phyloP scores from a whole-genome alignment of 2,888 invertebrate species.

The Spatulosminthurus flaviceps region DNA sequence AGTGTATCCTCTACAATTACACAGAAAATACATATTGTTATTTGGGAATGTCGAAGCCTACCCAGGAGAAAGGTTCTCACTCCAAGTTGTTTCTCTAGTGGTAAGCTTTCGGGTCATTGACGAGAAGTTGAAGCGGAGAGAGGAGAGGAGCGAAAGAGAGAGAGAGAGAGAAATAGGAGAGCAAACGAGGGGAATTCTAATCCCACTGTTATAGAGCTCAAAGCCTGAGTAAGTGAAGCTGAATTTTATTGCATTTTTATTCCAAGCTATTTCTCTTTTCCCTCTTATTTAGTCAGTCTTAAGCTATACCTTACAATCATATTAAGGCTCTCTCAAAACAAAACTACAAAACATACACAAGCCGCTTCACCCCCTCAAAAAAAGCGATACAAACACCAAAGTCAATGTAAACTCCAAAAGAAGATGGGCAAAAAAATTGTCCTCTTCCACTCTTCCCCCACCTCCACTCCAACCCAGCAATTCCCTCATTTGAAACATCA shows the following conservation, averaged over 20 bases:
- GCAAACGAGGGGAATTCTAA: slow-evolving; percentile 38
- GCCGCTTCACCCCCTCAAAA: slow-evolving; percentile 2
- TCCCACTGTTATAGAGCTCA: slow-evolving; percentile 34
- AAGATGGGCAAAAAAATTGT: no score
- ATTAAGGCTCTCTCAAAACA: not conserved
- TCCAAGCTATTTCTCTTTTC: slow-evolving; percentile 40
- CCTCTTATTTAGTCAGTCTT: slow-evolving; percentile 18
- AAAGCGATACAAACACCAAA: no score
- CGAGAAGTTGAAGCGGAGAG: not conserved
- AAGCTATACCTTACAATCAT: not conserved
- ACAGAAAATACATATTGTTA: no score
- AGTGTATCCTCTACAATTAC: no score
- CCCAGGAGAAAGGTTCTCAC: not conserved
- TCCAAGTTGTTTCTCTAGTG: not conserved
- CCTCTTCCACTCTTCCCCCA: no score
- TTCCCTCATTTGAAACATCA: no score
- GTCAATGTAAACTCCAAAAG: no score
- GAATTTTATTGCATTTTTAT: slow-evolving; percentile 50
- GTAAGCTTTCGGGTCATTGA: slow-evolving; percentile 35
- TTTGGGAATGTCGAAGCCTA: not conserved
- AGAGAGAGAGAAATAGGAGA: slow-evolving; percentile 6
- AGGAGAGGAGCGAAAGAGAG: slow-evolving; percentile 10
- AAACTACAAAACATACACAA: not conserved
- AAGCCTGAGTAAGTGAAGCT: slow-evolving; percentile 36
- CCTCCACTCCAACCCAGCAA: not conserved